Evolutionary conservation across 2,113 vertebrate genomes (phyloP).

Genomic region (Pelodiscus sinensis): DNA sequence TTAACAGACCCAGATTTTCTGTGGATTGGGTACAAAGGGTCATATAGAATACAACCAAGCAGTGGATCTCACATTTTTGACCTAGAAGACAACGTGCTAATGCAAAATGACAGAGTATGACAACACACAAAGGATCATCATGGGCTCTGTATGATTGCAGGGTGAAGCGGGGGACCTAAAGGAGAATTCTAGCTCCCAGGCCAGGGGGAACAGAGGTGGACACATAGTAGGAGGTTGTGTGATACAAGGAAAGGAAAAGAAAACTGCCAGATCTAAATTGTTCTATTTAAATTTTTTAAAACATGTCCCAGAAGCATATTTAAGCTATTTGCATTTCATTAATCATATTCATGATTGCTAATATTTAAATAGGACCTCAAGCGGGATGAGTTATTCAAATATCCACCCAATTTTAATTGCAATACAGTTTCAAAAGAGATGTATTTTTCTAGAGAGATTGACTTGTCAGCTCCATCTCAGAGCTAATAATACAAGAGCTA

Average conservation of each 20-base stretch:
- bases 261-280: neutral
- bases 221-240: neutral
- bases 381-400: slow-evolving; percentile 29
- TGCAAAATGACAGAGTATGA: rapidly evolving
- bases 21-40: neutral
- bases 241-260: neutral
- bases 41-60: neutral
- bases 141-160: neutral
- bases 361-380: slow-evolving; percentile 20
- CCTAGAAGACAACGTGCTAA: neutral
- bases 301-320: neutral
- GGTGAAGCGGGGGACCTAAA: neutral
- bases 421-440: neutral
- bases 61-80: neutral
- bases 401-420: slow-evolving; percentile 19
- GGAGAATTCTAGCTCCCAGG: neutral
- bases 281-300: neutral
- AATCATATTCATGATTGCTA: slow-evolving; percentile 8
- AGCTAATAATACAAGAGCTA: neutral
- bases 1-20: rapidly evolving
- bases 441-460: slow-evolving; percentile 20
- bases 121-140: neutral
- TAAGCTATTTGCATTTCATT: neutral
- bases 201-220: neutral
- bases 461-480: neutral